Percentiles rank a stretch among this genome's conserved stretches.
phyloP scores from a whole-genome alignment of 2,797 vertebrate species.

The Oceanodroma leucorhoa region DNA sequence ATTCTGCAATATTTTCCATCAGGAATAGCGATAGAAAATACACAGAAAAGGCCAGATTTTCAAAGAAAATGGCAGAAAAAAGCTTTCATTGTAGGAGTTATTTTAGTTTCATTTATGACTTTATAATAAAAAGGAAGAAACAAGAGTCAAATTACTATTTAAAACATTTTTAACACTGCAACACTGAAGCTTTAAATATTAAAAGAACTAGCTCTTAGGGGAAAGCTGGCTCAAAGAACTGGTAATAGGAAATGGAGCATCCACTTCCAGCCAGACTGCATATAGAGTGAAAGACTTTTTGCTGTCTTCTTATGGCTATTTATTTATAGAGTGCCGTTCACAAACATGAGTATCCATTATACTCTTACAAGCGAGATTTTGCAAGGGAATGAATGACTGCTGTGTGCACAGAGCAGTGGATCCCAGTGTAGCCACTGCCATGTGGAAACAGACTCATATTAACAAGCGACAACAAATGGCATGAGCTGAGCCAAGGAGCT shows the following conservation, averaged over 20 bases:
- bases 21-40: not conserved
- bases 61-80: not conserved
- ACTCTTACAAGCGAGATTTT: not conserved
- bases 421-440: not conserved
- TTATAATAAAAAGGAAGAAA: not conserved
- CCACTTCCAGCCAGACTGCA: not conserved
- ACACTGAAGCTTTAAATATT: not conserved
- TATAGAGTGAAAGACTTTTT: not conserved
- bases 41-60: not conserved
- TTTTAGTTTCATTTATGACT: not conserved
- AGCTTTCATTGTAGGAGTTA: not conserved
- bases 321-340: not conserved
- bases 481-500: not conserved
- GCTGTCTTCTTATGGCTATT: not conserved
- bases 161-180: not conserved
- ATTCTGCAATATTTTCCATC: not conserved
- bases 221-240: not conserved
- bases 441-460: not conserved
- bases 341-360: not conserved
- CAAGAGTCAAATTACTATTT: not conserved
- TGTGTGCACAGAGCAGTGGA: not conserved
- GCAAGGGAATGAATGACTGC: not conserved
- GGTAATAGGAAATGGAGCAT: not conserved
- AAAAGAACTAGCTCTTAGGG: not conserved
- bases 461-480: not conserved